A percentile compares a stretch with the other conserved stretches of the same genome.
Conservation (phyloP, 2,113 vertebrate species). For the Eupsittula cactorum region DNA sequence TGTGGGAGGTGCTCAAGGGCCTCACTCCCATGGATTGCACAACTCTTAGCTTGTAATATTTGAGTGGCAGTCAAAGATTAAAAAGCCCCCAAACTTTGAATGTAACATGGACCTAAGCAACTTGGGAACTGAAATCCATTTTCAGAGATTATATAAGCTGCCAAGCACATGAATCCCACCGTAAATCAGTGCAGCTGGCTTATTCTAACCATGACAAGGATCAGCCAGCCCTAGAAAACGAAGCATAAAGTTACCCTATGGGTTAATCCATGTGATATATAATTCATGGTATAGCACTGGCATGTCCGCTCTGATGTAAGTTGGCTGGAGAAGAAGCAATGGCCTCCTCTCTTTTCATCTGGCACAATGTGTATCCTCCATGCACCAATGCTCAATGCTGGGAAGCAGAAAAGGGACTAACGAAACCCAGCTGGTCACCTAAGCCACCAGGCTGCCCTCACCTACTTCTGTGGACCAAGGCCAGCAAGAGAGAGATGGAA, state of each 20-base stretch:
- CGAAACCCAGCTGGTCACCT: accelerated
- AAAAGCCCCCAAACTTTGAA: conserved; percentile 2
- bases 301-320: background rate
- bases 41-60: background rate
- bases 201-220: background rate
- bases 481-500: background rate
- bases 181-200: background rate
- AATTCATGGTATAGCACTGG: background rate
- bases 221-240: background rate
- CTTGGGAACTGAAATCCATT: background rate
- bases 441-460: background rate
- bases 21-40: background rate
- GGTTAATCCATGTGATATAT: background rate
- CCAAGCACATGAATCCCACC: background rate
- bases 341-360: background rate
- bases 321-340: background rate
- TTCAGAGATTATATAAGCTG: background rate
- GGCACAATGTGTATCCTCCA: background rate
- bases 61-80: background rate
- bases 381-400: background rate
- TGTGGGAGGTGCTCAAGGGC: background rate
- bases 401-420: background rate
- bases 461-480: background rate
- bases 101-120: background rate
- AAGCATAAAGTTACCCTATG: background rate